Conservation (phyloP, 2,888 invertebrate genomes). For the Apodemia hepburni region DNA sequence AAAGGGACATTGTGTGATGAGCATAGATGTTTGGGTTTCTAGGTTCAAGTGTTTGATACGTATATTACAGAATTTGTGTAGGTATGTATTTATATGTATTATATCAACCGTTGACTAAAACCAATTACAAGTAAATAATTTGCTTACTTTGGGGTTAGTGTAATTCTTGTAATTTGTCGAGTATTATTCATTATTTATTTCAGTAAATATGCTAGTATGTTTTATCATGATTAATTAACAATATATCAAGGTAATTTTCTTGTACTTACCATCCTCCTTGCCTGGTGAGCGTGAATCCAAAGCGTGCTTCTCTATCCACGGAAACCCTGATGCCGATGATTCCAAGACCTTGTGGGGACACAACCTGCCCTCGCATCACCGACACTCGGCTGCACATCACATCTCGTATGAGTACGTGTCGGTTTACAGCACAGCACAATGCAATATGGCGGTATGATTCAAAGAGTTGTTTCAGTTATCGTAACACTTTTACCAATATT, state of each 20-base stretch:
- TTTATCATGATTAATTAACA: background rate
- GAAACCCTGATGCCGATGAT: conserved; percentile 98
- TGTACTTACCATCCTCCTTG: conserved; percentile 95
- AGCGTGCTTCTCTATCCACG: conserved; percentile 94
- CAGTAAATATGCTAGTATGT: no score
- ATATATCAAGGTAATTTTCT: conserved; percentile 10
- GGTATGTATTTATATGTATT: no score
- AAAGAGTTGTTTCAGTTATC: conserved; percentile 14
- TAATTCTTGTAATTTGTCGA: no score
- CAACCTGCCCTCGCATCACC: conserved; percentile 98
- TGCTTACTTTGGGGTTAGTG: no score
- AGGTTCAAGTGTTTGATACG: no score
- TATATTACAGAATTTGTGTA: no score
- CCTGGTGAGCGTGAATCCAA: conserved; percentile 97
- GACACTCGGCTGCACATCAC: conserved; percentile 94
- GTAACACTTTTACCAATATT: background rate
- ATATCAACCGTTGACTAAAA: no score
- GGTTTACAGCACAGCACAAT: conserved; percentile 43
- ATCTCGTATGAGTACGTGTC: conserved; percentile 53
- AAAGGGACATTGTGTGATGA: no score
- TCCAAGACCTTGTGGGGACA: conserved; percentile 95
- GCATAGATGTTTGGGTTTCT: no score
- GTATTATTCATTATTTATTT: no score
- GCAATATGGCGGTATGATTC: conserved; percentile 47
- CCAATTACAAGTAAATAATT: no score